Percentiles rank a stretch among this genome's conserved stretches.
These are phyloP conservation scores for Tragelaphus buxtoni DNA, from an alignment of 2,113 vertebrate genomes.

Conservation along the genomic window DNA sequence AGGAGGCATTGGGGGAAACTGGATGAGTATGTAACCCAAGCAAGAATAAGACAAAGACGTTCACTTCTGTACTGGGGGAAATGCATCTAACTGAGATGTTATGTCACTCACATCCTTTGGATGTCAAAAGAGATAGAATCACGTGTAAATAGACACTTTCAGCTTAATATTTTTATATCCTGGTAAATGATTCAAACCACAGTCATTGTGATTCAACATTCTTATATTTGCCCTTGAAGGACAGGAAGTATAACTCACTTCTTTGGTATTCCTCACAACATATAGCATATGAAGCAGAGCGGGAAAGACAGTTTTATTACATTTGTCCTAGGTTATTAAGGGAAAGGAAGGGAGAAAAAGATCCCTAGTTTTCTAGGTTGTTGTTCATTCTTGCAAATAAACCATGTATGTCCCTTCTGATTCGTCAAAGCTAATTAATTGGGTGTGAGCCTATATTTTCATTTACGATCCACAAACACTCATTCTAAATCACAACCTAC, in stretches of 20 bases:
- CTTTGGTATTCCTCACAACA: background rate
- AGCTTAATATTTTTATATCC: background rate
- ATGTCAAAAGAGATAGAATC: background rate
- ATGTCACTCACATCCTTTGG: background rate
- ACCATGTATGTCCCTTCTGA: background rate
- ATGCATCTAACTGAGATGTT: background rate
- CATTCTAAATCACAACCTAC: conserved; percentile 2
- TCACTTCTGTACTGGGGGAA: background rate
- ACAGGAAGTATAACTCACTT: background rate
- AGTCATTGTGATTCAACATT: background rate
- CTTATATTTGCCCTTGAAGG: background rate
- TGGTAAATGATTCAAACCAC: background rate
- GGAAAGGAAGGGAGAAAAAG: background rate
- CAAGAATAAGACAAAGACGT: background rate
- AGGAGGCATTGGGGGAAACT: background rate
- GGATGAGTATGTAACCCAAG: background rate
- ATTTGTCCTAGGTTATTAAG: background rate
- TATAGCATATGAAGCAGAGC: background rate
- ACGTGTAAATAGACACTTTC: background rate
- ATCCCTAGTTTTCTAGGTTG: background rate
- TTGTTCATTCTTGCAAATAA: background rate
- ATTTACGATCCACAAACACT: background rate
- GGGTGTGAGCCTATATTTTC: conserved; percentile 25
- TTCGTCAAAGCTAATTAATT: background rate
- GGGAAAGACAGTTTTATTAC: background rate